phyloP scores from a whole-genome alignment of 2,888 invertebrate species.

The Pyralis farinalis region DNA sequence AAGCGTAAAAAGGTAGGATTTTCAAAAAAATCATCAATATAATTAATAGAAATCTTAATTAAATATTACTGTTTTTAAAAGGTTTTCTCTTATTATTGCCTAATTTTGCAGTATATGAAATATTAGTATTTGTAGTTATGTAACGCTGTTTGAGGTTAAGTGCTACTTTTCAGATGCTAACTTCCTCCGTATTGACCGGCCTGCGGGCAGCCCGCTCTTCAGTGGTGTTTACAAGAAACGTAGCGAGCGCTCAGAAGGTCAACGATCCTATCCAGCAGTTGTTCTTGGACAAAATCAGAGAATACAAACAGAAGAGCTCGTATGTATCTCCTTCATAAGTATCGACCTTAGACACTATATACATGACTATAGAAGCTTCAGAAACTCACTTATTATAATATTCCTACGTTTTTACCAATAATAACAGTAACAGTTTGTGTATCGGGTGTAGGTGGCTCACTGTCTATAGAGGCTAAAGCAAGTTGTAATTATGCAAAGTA shows the following conservation, averaged over 20 bases:
- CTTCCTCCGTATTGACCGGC: slow-evolving; percentile 71
- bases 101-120: not conserved
- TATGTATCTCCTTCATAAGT: slow-evolving; percentile 67
- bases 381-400: too few relatives aligned
- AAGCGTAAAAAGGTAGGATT: slow-evolving; percentile 39
- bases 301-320: slow-evolving; percentile 93
- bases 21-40: not conserved
- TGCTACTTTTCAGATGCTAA: slow-evolving; percentile 77
- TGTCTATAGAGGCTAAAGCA: too few relatives aligned
- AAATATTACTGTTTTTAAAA: not conserved
- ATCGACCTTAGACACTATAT: too few relatives aligned
- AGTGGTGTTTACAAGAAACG: slow-evolving; percentile 82
- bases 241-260: slow-evolving; percentile 88
- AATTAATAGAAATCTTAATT: not conserved
- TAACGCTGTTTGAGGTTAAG: slow-evolving; percentile 59
- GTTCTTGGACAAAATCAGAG: slow-evolving; percentile 94
- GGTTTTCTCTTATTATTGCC: slow-evolving; percentile 6
- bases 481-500: too few relatives aligned
- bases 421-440: too few relatives aligned
- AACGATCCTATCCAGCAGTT: slow-evolving; percentile 96
- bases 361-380: too few relatives aligned
- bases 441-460: too few relatives aligned
- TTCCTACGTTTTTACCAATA: too few relatives aligned
- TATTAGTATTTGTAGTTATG: slow-evolving; percentile 40
- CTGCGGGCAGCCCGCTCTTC: slow-evolving; percentile 72